phyloP scores from a whole-genome alignment of 2,113 vertebrate genomes.

The Pimephales promelas region DNA sequence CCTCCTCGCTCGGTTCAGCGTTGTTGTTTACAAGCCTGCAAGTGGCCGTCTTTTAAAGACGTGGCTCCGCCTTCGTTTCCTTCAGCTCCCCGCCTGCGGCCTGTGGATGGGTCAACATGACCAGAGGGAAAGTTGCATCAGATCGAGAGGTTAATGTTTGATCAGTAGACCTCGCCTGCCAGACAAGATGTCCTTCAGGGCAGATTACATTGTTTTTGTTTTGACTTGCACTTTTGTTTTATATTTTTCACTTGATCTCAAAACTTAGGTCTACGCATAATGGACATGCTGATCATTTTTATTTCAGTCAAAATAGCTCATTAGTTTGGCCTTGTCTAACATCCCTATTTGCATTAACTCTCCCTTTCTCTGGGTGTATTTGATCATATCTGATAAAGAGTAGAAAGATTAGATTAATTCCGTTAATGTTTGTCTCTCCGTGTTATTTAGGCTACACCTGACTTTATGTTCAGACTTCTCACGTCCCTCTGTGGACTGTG shows the following conservation, averaged over 20 bases:
- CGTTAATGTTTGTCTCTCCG: constrained; percentile 35
- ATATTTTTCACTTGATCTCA: neutral
- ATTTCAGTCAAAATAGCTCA: neutral
- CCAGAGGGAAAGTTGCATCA: constrained; percentile 59
- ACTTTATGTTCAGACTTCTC: constrained; percentile 3
- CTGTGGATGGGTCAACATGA: constrained; percentile 8
- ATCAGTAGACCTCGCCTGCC: constrained; percentile 14
- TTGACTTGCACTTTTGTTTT: neutral
- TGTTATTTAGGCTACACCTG: constrained; percentile 49
- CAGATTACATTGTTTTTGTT: constrained; percentile 46
- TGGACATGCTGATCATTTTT: neutral
- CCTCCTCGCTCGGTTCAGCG: neutral
- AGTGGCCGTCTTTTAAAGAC: constrained; percentile 35
- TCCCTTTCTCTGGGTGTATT: neutral
- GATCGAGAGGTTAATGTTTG: constrained; percentile 57
- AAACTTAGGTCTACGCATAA: neutral
- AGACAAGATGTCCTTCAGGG: constrained; percentile 33
- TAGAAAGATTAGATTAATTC: constrained; percentile 34
- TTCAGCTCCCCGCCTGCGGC: neutral
- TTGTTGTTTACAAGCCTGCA: constrained; percentile 37
- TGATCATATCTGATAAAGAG: neutral
- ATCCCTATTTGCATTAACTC: neutral
- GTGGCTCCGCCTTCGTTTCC: constrained; percentile 45
- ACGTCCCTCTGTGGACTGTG: neutral
- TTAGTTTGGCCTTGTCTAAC: neutral